Conservation (phyloP, 1,140 invertebrate species). For the Plectrocnemia conspersa region DNA sequence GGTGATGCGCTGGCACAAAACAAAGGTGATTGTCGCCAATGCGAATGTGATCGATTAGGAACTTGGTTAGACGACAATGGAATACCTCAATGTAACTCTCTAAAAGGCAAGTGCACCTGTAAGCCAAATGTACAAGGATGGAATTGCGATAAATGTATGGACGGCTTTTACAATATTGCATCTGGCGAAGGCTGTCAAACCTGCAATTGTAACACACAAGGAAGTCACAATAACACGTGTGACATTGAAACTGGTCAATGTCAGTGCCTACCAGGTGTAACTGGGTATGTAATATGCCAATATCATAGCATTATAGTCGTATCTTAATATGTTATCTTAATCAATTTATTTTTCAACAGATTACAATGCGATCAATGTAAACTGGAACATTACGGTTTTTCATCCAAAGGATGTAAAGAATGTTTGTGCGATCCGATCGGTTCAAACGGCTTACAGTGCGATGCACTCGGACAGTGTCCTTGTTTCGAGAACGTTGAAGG, state of each 20-base stretch:
- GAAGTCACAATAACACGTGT: conserved; percentile 79
- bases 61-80: conserved; percentile 67
- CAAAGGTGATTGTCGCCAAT: conserved; percentile 87
- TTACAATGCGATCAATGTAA: conserved; percentile 79
- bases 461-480: conserved; percentile 77
- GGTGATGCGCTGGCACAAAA: conserved; percentile 81
- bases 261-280: conserved; percentile 78
- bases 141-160: conserved; percentile 84
- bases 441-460: conserved; percentile 78
- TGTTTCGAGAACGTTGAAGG: conserved; percentile 91
- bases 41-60: conserved; percentile 77
- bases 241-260: conserved; percentile 79
- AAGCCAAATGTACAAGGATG: conserved; percentile 79
- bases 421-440: conserved; percentile 89
- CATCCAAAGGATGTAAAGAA: conserved; percentile 72
- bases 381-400: conserved; percentile 85
- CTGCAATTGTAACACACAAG: conserved; percentile 82
- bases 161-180: conserved; percentile 77
- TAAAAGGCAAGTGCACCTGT: conserved; percentile 73
- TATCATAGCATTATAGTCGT: background rate
- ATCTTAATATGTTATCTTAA: no score
- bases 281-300: conserved; percentile 57
- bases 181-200: conserved; percentile 80
- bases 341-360: conserved; percentile 42
- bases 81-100: conserved; percentile 72